phyloP scores from a whole-genome alignment of 2,113 vertebrate species.

The Rhabdomys dilectus region DNA sequence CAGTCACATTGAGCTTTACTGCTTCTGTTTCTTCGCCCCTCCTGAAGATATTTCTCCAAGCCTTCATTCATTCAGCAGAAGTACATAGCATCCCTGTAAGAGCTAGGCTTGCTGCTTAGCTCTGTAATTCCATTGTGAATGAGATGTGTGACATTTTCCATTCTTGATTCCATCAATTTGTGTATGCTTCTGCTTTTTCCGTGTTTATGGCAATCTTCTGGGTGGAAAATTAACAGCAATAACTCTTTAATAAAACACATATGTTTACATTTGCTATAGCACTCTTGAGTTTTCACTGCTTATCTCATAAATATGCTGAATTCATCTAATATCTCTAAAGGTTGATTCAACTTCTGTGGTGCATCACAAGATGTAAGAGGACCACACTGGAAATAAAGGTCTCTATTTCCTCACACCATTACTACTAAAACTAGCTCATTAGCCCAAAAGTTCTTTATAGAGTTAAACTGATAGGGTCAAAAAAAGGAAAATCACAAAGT shows the following conservation, averaged over 20 bases:
- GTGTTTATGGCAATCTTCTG: neutral
- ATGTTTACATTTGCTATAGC: neutral
- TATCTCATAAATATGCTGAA: neutral
- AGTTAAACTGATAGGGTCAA: neutral
- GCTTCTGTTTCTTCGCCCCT: neutral
- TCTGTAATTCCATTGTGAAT: neutral
- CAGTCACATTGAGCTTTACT: neutral
- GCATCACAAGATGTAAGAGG: neutral
- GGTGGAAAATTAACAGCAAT: neutral
- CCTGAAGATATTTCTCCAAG: neutral
- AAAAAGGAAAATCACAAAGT: neutral
- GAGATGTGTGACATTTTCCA: neutral
- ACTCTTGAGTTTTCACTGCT: neutral
- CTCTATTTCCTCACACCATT: neutral
- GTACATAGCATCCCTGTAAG: neutral
- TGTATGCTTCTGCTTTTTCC: neutral
- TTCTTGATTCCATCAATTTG: neutral
- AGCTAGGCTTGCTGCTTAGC: neutral
- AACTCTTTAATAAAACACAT: slow-evolving; percentile 11
- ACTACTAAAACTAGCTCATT: neutral
- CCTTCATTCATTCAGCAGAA: neutral
- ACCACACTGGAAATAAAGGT: neutral
- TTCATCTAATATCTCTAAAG: neutral
- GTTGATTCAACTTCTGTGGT: neutral
- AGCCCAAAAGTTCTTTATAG: neutral